These are phyloP conservation scores for Oenanthe melanoleuca DNA, from an alignment of 2,113 vertebrate genomes.

Conservation along the genomic window DNA sequence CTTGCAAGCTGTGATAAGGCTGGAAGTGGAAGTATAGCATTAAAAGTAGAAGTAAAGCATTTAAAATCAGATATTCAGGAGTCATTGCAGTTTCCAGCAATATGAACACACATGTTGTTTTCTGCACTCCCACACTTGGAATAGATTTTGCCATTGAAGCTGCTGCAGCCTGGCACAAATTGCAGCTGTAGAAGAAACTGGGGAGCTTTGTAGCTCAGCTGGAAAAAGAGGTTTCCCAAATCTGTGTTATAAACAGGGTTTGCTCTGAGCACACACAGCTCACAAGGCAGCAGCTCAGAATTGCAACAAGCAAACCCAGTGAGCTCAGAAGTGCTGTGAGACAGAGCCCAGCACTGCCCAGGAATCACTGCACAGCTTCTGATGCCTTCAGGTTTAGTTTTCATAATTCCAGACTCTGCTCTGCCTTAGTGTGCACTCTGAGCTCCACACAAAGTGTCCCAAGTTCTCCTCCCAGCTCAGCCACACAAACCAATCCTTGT, in stretches of 20 bases:
- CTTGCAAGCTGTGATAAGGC: not conserved
- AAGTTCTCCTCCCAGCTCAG: no score
- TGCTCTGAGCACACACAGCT: not conserved
- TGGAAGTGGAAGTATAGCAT: not conserved
- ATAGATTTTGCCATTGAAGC: not conserved
- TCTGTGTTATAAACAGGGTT: fast-evolving
- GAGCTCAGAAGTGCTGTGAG: not conserved
- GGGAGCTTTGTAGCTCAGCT: not conserved
- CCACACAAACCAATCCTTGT: no score
- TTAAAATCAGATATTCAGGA: not conserved
- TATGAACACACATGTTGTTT: not conserved
- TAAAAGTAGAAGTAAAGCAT: not conserved
- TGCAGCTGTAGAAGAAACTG: not conserved
- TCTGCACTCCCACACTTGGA: not conserved
- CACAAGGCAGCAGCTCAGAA: not conserved
- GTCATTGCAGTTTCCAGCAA: not conserved
- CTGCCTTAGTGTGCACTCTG: no score
- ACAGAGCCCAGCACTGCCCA: not conserved
- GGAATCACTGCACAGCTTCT: not conserved
- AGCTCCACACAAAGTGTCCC: no score
- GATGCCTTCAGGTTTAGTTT: not conserved
- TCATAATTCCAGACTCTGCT: no score
- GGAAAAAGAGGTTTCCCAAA: not conserved
- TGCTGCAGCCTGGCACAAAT: not conserved
- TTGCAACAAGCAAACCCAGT: fast-evolving